Percentiles rank a stretch among this genome's conserved stretches.
phyloP scores from a whole-genome alignment of 2,888 invertebrate genomes.

The Xestia xanthographa region DNA sequence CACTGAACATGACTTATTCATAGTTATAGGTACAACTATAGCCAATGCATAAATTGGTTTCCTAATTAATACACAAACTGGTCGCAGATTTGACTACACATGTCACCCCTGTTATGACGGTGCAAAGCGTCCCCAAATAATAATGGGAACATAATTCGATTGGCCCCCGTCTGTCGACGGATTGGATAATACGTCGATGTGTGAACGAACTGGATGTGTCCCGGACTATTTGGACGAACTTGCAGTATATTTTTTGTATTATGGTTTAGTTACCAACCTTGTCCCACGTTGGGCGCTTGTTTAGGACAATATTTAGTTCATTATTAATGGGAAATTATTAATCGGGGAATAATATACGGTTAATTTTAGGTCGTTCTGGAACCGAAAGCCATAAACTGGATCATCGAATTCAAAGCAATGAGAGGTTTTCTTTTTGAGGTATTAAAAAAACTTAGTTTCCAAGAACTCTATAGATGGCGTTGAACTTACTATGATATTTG shows the following conservation, averaged over 20 bases:
- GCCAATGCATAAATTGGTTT: constrained; percentile 68
- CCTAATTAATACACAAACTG: constrained; percentile 76
- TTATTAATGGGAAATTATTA: too few species aligned
- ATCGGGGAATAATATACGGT: too few species aligned
- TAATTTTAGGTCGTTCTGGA: too few species aligned
- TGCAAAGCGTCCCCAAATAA: constrained; percentile 86
- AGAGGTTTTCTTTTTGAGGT: too few species aligned
- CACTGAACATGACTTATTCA: constrained; percentile 25
- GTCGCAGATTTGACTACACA: constrained; percentile 79
- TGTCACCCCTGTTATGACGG: constrained; percentile 79
- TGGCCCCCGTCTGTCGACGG: constrained; percentile 84
- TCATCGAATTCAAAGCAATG: too few species aligned
- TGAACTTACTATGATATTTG: too few species aligned
- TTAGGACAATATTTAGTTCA: too few species aligned
- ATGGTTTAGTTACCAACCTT: not conserved
- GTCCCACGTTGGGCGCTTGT: not conserved
- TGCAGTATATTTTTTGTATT: not conserved
- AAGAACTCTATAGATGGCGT: too few species aligned
- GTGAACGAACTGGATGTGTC: constrained; percentile 51
- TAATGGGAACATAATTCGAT: constrained; percentile 89
- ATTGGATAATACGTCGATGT: constrained; percentile 68
- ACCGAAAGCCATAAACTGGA: too few species aligned
- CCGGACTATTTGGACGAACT: not conserved
- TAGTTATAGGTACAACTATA: constrained; percentile 24
- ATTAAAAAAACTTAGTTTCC: too few species aligned